phyloP scores from a whole-genome alignment of 2,797 vertebrate genomes.

The Anniella stebbinsi region DNA sequence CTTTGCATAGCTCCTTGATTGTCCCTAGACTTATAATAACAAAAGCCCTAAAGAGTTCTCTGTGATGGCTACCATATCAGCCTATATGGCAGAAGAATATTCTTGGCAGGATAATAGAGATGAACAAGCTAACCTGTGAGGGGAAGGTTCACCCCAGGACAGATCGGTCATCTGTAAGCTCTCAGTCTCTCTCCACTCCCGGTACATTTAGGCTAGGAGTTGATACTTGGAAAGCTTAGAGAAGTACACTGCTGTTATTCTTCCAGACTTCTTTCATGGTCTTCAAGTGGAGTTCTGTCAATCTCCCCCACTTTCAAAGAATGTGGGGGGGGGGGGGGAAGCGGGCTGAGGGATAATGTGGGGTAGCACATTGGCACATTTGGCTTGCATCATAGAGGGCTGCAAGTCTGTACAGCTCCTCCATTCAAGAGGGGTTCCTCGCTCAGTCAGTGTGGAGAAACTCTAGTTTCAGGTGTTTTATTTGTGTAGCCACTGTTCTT shows the following conservation, averaged over 20 bases:
- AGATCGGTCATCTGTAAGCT: neutral
- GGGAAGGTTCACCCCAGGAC: neutral
- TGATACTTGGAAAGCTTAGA: neutral
- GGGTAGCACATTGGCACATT: too few species aligned
- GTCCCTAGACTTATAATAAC: conserved; percentile 47
- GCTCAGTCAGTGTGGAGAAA: too few species aligned
- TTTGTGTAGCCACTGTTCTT: neutral
- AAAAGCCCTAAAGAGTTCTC: conserved; percentile 10
- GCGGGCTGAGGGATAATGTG: neutral
- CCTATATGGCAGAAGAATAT: neutral
- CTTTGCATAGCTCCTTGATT: conserved; percentile 47
- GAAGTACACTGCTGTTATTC: neutral
- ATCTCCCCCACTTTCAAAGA: neutral
- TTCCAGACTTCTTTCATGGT: neutral
- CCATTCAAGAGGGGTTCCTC: too few species aligned
- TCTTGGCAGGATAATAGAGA: neutral
- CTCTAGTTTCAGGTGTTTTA: too few species aligned
- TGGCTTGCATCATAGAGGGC: neutral
- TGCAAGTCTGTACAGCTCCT: neutral
- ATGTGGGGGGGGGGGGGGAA: neutral
- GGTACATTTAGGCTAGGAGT: neutral
- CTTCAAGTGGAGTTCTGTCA: neutral
- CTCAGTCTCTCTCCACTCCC: neutral
- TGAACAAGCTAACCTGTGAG: neutral
- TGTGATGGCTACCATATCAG: conserved; percentile 29